Base-by-base conservation (phyloP, 2,113 vertebrate species). In the Apus apus region DNA sequence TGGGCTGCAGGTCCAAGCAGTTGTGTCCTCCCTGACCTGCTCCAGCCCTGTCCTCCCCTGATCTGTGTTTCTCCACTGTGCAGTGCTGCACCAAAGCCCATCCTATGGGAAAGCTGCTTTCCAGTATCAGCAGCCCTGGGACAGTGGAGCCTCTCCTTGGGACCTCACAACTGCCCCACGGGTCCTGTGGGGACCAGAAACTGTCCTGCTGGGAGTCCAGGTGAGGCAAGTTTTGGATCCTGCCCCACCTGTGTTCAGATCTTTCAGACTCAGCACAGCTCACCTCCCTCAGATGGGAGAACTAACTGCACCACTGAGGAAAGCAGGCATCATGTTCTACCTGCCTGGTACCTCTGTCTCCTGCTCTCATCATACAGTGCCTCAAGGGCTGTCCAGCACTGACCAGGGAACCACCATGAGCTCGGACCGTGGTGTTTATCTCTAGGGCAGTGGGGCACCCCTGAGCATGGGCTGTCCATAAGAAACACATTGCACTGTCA, bases 51-150 rank as follows among this genome's bases (percentile, higher is more conserved):
- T 57, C 17, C 23, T 56, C 8, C 36, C 32, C 57, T 32, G 21
- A 19, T 11, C 71, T 5, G 45, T 0, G 22, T 73, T 14, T 38
- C 34, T 30, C n/a, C 4, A 2, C 22, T 9, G 36, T 1, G 2
- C 60, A 15, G 20, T 1, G 30, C 4, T 7, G 64, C 3, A 2
- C 26, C 14, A 50, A 34, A 75, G 6, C 19, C 15, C 50, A 15
- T 2, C 5, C 21, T 9, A 14, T 23, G 60, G 12, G n/a, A 58
- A 64, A 46, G 27, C 16, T 73, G 22, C 11, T 50, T 51, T 36
- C 15, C n/a, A 11, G 32, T 79, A 45, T 45, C 75, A 36, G 18
- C 53, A 38, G 36, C 4, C 1, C n/a, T 1, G 3, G 27, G 23
- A 5, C 2, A 7, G n/a, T 3, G 17, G 30, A 89, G 25, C 32